A percentile compares a stretch with the other conserved stretches of the same genome.
Conservation (phyloP, 2,113 vertebrate species). For the Hippopotamus amphibius region DNA sequence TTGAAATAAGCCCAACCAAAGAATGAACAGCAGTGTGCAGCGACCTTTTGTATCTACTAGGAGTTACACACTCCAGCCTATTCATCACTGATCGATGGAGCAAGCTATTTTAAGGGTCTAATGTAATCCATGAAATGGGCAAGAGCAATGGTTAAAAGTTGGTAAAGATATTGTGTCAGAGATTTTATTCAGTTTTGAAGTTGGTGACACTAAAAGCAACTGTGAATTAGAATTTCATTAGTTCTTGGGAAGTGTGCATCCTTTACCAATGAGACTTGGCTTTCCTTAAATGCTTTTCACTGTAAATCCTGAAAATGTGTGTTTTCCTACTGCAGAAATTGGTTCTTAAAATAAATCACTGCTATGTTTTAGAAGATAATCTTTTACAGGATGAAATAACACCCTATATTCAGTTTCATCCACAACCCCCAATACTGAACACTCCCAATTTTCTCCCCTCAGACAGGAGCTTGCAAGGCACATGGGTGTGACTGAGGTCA, state of each 20-base stretch:
- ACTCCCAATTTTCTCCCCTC: neutral
- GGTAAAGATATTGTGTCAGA: neutral
- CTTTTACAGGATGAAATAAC: neutral
- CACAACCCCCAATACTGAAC: neutral
- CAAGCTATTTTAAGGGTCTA: neutral
- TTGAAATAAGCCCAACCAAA: neutral
- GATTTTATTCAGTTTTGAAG: neutral
- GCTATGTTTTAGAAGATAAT: neutral
- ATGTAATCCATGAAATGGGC: neutral
- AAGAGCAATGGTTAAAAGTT: neutral
- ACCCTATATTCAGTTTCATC: neutral
- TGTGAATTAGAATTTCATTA: neutral
- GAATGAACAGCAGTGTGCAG: neutral
- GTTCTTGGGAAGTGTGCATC: neutral
- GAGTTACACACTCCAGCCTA: neutral
- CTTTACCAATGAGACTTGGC: neutral
- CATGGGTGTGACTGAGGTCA: neutral
- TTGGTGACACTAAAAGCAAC: neutral
- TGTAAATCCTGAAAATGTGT: slow-evolving; percentile 11
- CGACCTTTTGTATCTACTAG: neutral
- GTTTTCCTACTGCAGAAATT: neutral
- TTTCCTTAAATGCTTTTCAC: neutral
- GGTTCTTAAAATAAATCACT: slow-evolving; percentile 7
- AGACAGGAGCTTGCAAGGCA: neutral
- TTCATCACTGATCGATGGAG: neutral